A percentile compares a stretch with the other conserved stretches of the same genome.
Conservation (phyloP, 2,113 vertebrate species). For the Diphyllodes magnificus region DNA sequence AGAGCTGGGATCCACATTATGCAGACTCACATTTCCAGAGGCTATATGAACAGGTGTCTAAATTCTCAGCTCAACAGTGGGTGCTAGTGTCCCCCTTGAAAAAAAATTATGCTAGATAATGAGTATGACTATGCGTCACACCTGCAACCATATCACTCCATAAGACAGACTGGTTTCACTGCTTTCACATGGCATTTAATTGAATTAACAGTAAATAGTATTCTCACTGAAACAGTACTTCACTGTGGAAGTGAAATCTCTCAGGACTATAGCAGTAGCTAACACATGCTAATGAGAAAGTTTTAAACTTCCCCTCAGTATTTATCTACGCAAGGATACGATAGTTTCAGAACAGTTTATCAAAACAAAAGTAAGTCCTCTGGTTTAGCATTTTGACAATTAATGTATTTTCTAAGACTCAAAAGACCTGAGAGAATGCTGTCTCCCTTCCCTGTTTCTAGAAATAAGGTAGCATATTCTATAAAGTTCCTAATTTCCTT, state of each 20-base stretch:
- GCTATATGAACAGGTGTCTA: constrained; percentile 44
- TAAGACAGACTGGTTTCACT: constrained; percentile 31
- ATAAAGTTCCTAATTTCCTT: constrained; percentile 7
- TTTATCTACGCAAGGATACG: constrained; percentile 29
- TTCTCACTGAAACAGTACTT: constrained; percentile 39
- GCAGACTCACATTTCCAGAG: background rate
- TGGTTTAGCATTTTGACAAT: constrained; percentile 16
- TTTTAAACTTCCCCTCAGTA: constrained; percentile 24
- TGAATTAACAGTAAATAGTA: constrained; percentile 28
- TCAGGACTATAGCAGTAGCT: background rate
- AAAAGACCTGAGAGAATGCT: background rate
- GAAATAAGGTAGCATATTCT: constrained; percentile 14
- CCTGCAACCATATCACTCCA: background rate
- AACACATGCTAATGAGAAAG: constrained; percentile 46
- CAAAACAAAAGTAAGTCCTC: background rate
- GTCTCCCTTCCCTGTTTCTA: background rate
- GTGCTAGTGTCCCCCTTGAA: background rate
- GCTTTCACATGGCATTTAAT: constrained; percentile 2
- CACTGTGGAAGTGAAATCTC: constrained; percentile 39
- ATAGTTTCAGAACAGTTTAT: constrained; percentile 18
- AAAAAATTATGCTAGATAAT: background rate
- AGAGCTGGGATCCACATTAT: background rate
- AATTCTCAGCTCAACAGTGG: constrained; percentile 6
- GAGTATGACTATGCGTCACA: background rate
- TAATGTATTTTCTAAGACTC: background rate